Base-by-base conservation (phyloP, 2,888 invertebrate species). In the Watsonalla cultraria region DNA sequence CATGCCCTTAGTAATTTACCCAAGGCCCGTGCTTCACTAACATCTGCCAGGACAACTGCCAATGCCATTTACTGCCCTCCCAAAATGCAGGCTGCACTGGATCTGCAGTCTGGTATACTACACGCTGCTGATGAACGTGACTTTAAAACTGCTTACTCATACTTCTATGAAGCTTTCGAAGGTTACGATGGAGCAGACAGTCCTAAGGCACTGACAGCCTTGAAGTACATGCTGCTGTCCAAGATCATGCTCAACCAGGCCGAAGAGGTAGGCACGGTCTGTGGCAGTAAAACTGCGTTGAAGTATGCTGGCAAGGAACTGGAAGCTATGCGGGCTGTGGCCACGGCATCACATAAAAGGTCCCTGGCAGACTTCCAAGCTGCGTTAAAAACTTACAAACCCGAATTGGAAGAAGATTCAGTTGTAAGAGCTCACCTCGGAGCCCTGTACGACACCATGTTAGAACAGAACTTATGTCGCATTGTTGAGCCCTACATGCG, bases 81-180 rank as follows among this genome's bases (percentile, higher is more conserved):
- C 0, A 98, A 98, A 91, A 96, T 99, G 92, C 99, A 99, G 90
- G 98, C 99, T 7, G 96, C 98, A 8, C 92, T 99, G 45, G 99
- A 99, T 87, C 92, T 99, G 64, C 99, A 99, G 81, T 99, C 99
- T 6, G 99, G 99, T 68, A 98, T 99, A 66, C 91, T 99, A 54
- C 99, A 99, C 89, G 99, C 99, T 8, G 99, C 99, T n/a, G 99
- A 99, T 81, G 99, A 99, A 85, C 95, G 97, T 70, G 99, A 99
- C 81, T 99, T 99, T 85, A 99, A 99, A 93, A 99, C 99, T 55
- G 99, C 99, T 48, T 99, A 98, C 90, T 99, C 99, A 54, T 99
- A 99, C 82, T 99, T 99, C 82, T 99, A 99, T 84, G 99, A 99
- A 92, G 99, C 99, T 11, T 99, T 99, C 85, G 99, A 99, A 91